These are phyloP conservation scores for Pseudoatta argentina DNA, from an alignment of 1,140 invertebrate species.

Conservation along the genomic window DNA sequence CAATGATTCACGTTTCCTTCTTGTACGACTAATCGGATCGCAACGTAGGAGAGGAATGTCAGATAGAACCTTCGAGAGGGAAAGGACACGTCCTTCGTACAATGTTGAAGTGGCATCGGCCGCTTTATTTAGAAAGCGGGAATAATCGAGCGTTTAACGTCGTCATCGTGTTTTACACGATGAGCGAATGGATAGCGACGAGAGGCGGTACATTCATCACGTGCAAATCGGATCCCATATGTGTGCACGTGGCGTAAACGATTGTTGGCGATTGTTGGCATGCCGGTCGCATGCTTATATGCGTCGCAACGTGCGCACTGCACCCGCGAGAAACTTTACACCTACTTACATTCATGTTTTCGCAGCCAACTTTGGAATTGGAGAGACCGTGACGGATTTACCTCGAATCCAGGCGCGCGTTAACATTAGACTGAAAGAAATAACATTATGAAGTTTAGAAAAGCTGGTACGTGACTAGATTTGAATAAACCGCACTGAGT, in stretches of 20 bases:
- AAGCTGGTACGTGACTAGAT: not conserved
- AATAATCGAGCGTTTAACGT: constrained; percentile 13
- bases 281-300: not conserved
- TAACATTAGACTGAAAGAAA: not conserved
- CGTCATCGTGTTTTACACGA: constrained; percentile 27
- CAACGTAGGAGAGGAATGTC: constrained; percentile 9
- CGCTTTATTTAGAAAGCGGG: constrained; percentile 28
- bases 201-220: constrained; percentile 43
- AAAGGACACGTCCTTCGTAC: constrained; percentile 32
- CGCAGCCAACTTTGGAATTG: not conserved
- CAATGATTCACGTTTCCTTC: constrained; percentile 17
- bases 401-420: not conserved
- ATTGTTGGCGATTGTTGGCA: constrained; percentile 3
- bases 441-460: not conserved
- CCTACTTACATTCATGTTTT: constrained; percentile 40
- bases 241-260: not conserved
- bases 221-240: constrained; percentile 38
- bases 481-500: not conserved
- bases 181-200: constrained; percentile 57
- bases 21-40: not conserved
- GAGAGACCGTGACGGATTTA: not conserved
- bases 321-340: constrained; percentile 37
- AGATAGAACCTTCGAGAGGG: constrained; percentile 10
- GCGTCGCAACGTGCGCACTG: not conserved
- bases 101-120: not conserved